Percentiles rank a stretch among this genome's conserved stretches.
Conservation (phyloP, 1,140 invertebrate species). For the Listronotus bonariensis region DNA sequence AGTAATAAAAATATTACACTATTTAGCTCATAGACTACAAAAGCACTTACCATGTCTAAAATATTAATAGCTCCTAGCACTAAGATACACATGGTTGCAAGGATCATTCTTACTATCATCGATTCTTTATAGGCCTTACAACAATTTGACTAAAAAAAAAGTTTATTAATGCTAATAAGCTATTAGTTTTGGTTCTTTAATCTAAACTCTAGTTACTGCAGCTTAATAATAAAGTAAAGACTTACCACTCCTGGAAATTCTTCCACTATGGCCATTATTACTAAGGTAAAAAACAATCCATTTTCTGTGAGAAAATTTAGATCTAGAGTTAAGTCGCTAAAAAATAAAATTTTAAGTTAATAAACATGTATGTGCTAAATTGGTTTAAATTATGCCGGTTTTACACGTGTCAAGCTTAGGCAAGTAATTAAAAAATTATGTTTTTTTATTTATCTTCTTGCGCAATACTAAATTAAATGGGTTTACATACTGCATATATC, state of each 20-base stretch:
- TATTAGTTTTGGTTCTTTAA: background rate
- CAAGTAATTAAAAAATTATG: no score
- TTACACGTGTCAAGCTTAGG: no score
- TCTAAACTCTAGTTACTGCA: no score
- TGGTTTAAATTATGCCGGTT: no score
- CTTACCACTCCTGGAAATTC: constrained; percentile 39
- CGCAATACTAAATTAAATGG: no score
- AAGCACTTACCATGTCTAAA: constrained; percentile 61
- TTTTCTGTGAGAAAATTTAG: constrained; percentile 38
- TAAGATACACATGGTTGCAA: constrained; percentile 61
- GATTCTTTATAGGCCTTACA: constrained; percentile 61
- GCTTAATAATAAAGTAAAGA: no score
- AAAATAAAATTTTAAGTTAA: constrained; percentile 21
- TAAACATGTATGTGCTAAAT: no score
- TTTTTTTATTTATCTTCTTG: no score
- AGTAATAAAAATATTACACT: no score
- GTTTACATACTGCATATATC: no score
- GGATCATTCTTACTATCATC: constrained; percentile 60
- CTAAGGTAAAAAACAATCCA: constrained; percentile 39
- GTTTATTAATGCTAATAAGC: background rate
- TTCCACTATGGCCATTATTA: constrained; percentile 39
- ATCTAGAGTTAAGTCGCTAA: constrained; percentile 41
- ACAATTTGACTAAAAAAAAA: constrained; percentile 51
- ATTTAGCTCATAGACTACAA: no score
- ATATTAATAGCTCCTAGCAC: constrained; percentile 63